phyloP scores from a whole-genome alignment of 2,888 invertebrate species.

The Dorcus hopei region DNA sequence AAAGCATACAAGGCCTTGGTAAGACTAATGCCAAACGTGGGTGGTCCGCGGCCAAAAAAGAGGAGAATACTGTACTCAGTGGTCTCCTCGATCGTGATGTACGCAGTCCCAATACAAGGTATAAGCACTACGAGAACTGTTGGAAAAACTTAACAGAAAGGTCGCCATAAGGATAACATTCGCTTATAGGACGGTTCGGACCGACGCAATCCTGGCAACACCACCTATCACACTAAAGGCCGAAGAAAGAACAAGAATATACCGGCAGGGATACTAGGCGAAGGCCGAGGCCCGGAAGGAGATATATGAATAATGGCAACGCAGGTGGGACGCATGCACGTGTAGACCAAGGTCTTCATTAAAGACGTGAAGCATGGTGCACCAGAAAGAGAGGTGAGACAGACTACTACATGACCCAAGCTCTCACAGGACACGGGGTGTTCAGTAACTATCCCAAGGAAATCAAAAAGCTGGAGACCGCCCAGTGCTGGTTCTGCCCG shows the following conservation, averaged over 20 bases:
- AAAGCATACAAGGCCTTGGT: neutral
- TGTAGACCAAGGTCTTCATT: neutral
- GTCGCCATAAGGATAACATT: neutral
- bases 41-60: slow-evolving; percentile 2
- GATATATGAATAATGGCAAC: neutral
- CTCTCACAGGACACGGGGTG: too few relatives aligned
- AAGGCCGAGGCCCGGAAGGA: neutral
- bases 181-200: slow-evolving; percentile 9
- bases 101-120: neutral
- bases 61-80: neutral
- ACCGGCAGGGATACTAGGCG: too few relatives aligned
- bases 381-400: neutral
- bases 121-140: neutral
- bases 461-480: too few relatives aligned
- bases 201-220: neutral
- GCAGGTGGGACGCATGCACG: neutral
- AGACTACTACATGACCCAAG: too few relatives aligned
- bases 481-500: too few relatives aligned
- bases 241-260: too few relatives aligned
- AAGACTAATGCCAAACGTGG: neutral
- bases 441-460: too few relatives aligned
- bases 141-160: slow-evolving; percentile 4
- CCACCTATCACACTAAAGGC: too few relatives aligned
- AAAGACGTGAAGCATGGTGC: neutral
- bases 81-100: slow-evolving; percentile 10